Conservation (phyloP, 1,140 invertebrate genomes). For the Adoxophyes honmai region DNA sequence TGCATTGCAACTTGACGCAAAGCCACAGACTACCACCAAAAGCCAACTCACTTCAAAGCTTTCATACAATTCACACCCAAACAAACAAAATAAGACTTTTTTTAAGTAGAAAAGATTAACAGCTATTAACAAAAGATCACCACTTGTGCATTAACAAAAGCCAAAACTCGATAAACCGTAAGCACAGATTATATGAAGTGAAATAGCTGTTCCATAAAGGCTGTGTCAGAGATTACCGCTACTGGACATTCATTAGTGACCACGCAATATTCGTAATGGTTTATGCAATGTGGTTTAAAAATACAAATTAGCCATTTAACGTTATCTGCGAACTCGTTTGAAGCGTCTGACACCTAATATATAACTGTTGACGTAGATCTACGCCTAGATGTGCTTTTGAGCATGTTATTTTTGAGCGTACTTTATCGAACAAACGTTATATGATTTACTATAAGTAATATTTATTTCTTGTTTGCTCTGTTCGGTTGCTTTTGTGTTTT, state of each 20-base stretch:
- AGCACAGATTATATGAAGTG: not conserved
- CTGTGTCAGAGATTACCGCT: constrained; percentile 10
- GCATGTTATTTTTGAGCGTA: not conserved
- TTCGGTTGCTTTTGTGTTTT: not conserved
- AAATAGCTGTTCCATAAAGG: not conserved
- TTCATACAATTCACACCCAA: too few relatives aligned
- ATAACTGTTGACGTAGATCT: constrained; percentile 35
- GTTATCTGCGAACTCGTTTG: constrained; percentile 52
- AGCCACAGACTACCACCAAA: not conserved
- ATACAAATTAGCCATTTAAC: constrained; percentile 71
- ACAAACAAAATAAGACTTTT: too few relatives aligned
- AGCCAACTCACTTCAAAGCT: too few relatives aligned
- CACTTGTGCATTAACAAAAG: too few relatives aligned
- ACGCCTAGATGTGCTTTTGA: constrained; percentile 24
- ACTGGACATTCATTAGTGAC: constrained; percentile 14
- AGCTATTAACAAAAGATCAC: too few relatives aligned
- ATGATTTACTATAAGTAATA: not conserved
- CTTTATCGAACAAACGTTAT: too few relatives aligned
- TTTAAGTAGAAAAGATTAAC: too few relatives aligned
- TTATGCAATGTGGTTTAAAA: constrained; percentile 59
- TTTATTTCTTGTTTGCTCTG: not conserved
- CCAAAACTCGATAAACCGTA: too few relatives aligned
- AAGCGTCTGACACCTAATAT: constrained; percentile 41
- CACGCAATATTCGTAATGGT: constrained; percentile 48
- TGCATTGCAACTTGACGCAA: not conserved